These are phyloP conservation scores for Pyrocephalus nanus DNA, from an alignment of 2,797 vertebrate genomes.

Conservation along the genomic window DNA sequence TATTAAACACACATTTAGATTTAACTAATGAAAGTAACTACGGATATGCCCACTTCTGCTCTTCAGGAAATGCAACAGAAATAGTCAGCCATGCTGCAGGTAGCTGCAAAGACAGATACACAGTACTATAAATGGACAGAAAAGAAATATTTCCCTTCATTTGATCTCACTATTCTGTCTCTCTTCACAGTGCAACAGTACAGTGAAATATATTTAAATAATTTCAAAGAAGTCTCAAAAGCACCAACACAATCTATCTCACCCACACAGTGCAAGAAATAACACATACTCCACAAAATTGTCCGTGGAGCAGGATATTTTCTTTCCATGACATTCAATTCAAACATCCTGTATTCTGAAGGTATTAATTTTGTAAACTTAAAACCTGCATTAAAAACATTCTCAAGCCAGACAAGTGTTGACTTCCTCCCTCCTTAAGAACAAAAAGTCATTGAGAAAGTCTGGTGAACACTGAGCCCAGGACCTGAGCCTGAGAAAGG, in stretches of 20 bases:
- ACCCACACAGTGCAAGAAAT: neutral
- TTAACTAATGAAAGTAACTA: neutral
- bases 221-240: neutral
- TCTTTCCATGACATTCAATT: neutral
- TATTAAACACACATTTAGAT: neutral
- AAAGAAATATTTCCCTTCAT: neutral
- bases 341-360: neutral
- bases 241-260: neutral
- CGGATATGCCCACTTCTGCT: neutral
- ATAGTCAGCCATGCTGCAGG: neutral
- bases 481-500: constrained; percentile 75
- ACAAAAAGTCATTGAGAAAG: constrained; percentile 45
- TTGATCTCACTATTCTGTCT: neutral
- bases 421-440: neutral
- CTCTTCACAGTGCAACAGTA: neutral
- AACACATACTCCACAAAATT: neutral
- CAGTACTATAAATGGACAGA: neutral
- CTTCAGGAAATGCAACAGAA: neutral
- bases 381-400: neutral
- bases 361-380: neutral
- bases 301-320: neutral
- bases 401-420: neutral
- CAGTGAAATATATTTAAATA: neutral
- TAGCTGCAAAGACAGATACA: neutral
- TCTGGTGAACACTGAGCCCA: constrained; percentile 43